Base-by-base conservation (phyloP, 2,888 invertebrate genomes). In the Timema podura region DNA sequence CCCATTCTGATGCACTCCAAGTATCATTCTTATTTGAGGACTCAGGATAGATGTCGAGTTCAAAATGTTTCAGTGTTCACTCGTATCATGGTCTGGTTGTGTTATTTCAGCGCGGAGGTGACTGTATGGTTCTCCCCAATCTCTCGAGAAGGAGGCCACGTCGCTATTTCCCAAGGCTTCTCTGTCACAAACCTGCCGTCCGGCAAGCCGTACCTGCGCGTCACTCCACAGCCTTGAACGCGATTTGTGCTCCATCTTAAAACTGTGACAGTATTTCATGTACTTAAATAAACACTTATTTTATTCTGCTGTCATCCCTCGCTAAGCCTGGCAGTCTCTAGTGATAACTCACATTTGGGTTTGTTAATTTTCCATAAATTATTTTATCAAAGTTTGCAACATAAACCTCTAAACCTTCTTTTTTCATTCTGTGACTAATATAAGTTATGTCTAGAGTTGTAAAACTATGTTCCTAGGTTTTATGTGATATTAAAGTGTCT, bases 111-210 rank as follows among this genome's bases (percentile, higher is more conserved):
- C 83, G 84, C 79, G 96, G 96, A 7, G 89, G 89, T 5, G 86
- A 89, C 45, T 95, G 95, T 75, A 97, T 98, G 96, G 90, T 98
- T 48, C 83, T 94, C 73, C 98, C 98, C 0, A 87, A 87, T 0
- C 83, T 97, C 0, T 83, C 0, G 85, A 88, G 6, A 89, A 89
- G 16, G 90, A 96, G 76, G 85, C 90, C 6, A 81, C 84, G 44
- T 82, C 82, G 68, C 80, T 90, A 49, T 96, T 95, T 80, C 92
- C 93, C 0, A 83, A 85, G 67, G 88, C 11, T 85, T 91, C 10
- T 87, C 87, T 47, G 85, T 87, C 5, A 80, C 91, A 9, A 82
- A 86, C 6, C 80, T 97, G 74, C 96, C 96, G 0, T 97, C 96
- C 0, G 93, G 94, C 59, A 95, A 93, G 80, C 80, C 82, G 1